Base-by-base conservation (phyloP, 2,797 vertebrate species). In the Sitta carolinensis region DNA sequence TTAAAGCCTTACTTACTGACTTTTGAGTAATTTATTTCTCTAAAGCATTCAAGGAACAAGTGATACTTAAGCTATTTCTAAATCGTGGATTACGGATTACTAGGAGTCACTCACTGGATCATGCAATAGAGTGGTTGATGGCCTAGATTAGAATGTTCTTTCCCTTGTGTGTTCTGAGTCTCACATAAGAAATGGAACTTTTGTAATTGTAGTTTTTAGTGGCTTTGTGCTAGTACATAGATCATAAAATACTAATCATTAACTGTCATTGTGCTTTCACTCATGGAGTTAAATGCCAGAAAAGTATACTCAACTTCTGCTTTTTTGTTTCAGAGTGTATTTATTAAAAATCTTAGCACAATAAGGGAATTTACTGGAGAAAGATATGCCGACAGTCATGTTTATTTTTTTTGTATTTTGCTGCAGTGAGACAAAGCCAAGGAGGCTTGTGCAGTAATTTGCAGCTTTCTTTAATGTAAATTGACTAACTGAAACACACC, bases 31-130 rank as follows among this genome's bases (percentile, higher is more conserved):
- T 85, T 85, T 29, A 15, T 43, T 91, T 74, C 32, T 83, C 70
- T 52, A 43, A 77, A 13, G 10, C 51, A 10, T 67, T 80, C 27
- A 43, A 74, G 75, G n/a, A 79, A 32, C 10, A 62, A 73, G 36
- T 2, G 1, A 30, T 45, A 27, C 18, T 76, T 69, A 23, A 52
- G n/a, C 13, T 83, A 10, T 57, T 89, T 85, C 68, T 70, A 75
- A 77, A 47, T 61, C 32, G 25, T 0, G 0, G 15, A 9, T 76
- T 54, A 16, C 0, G 0, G 13, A 9, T 72, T 48, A 58, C 0
- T 11, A 52, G 61, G 40, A 73, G 50, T 61, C 32, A 34, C 22
- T 42, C 48, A 4, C 1, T 64, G 52, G 22, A 30, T 66, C 2
- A 0, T 70, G 50, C 57, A 61, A 0, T 11, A 43, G 64, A 61